These are phyloP conservation scores for Antechinus stuartii DNA, from an alignment of 2,113 vertebrate genomes.

Conservation along the genomic window DNA sequence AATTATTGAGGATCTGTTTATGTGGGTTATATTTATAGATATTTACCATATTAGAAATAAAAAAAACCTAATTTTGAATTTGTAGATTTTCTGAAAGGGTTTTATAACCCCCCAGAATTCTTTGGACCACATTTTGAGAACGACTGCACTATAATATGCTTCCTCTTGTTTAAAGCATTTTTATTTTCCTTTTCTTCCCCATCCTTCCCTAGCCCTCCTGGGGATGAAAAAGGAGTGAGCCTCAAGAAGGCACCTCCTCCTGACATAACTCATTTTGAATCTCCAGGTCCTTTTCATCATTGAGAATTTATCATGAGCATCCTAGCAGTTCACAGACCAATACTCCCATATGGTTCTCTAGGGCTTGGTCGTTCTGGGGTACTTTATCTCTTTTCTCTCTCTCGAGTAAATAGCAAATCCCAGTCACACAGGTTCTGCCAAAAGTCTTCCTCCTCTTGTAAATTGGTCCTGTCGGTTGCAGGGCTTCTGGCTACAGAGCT, in stretches of 20 bases:
- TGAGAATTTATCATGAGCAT: background rate
- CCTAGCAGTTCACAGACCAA: background rate
- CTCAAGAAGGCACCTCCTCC: background rate
- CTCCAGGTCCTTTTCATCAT: background rate
- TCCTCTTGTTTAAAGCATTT: background rate
- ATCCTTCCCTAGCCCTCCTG: background rate
- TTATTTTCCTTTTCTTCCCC: background rate
- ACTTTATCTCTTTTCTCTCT: background rate
- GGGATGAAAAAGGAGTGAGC: background rate
- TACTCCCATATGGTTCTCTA: background rate
- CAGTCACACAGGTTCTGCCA: background rate
- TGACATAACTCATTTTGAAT: background rate
- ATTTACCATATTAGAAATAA: no score
- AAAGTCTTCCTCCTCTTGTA: conserved; percentile 22
- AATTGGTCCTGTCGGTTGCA: background rate
- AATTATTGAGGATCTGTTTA: no score
- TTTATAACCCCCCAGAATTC: no score
- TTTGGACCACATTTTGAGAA: no score
- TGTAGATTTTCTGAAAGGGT: no score
- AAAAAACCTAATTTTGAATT: no score
- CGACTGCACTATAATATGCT: background rate
- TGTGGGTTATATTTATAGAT: no score
- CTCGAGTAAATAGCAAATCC: conserved; percentile 26
- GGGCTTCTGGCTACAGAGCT: background rate
- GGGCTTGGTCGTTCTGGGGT: background rate